Base-by-base conservation (phyloP, 2,113 vertebrate species). In the Sceloporus undulatus region DNA sequence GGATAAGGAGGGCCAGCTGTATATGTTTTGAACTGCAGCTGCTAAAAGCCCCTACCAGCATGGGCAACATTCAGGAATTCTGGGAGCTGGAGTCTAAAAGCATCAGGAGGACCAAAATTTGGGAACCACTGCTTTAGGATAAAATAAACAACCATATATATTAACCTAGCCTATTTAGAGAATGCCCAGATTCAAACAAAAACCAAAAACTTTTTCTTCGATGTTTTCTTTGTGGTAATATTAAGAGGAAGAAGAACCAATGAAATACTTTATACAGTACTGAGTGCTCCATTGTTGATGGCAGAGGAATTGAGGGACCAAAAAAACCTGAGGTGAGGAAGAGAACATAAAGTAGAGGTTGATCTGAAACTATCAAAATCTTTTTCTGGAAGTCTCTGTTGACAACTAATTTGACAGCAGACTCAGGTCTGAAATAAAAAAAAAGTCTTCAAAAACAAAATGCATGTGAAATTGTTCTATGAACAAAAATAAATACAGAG, bases 401-500 rank as follows among this genome's bases (percentile, higher is more conserved):
- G 88, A 59, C 85, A 84, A 56, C 9, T 75, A 92, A 54, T 89
- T 85, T 42, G 8, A 74, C 80, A 84, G 70, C 42, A 76, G 3
- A 0, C 76, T 14, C 73, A 5, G 71, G 27, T 85, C 88, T 78
- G 89, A 83, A 62, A 88, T 85, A 48, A 86, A 13, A 23, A 23
- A 73, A 80, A 25, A 1, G 81, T 89, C 0, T 3, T 73, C 66
- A 82, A 78, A 91, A 93, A 89, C 62, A 89, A 87, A 83, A 62
- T 56, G n/a, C 90, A 40, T 74, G 84, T 85, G 87, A 59, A 91
- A 4, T 54, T 87, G 92, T 11, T 42, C 42, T 92, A 88, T 79
- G 80, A 65, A 79, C 62, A 82, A 75, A 90, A 84, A 78, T 88
- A 85, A 62, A 62, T 62, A 14, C 18, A 62, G 59, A 62, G 59